phyloP scores from a whole-genome alignment of 2,113 vertebrate genomes.

The Mesembrinibis cayennensis region DNA sequence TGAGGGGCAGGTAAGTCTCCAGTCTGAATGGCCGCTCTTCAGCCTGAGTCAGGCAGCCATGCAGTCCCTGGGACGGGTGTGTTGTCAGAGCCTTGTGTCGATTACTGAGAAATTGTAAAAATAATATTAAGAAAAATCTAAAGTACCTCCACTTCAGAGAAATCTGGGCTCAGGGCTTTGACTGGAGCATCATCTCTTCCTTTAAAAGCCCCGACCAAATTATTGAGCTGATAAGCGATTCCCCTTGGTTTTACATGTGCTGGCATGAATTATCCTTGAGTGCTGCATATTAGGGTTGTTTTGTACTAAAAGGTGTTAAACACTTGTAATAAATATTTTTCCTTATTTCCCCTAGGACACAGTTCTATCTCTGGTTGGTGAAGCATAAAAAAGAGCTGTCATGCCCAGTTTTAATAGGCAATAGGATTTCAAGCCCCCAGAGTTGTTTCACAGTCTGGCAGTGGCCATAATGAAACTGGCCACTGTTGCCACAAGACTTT shows the following conservation, averaged over 20 bases:
- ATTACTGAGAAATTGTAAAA: neutral
- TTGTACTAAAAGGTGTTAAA: slow-evolving; percentile 78
- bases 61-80: neutral
- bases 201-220: slow-evolving; percentile 59
- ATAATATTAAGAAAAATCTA: neutral
- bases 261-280: slow-evolving; percentile 69
- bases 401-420: slow-evolving; percentile 78
- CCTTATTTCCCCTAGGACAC: slow-evolving; percentile 73
- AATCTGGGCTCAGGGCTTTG: slow-evolving; percentile 12
- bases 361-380: slow-evolving; percentile 73
- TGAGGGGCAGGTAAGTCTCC: neutral
- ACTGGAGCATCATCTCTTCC: slow-evolving; percentile 32
- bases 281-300: slow-evolving; percentile 69
- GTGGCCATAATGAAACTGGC: slow-evolving; percentile 74
- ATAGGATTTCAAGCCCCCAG: slow-evolving; percentile 76
- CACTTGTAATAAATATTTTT: slow-evolving; percentile 78
- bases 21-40: fast-evolving
- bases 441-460: slow-evolving; percentile 77
- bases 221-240: slow-evolving; percentile 68
- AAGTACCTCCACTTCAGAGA: neutral
- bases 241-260: slow-evolving; percentile 67
- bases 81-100: neutral
- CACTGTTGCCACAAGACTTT: slow-evolving; percentile 75
- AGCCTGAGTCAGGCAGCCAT: neutral
- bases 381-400: slow-evolving; percentile 77